Evolutionary conservation across 1,140 invertebrate species (phyloP).

Genomic region (Drosophila persimilis): DNA sequence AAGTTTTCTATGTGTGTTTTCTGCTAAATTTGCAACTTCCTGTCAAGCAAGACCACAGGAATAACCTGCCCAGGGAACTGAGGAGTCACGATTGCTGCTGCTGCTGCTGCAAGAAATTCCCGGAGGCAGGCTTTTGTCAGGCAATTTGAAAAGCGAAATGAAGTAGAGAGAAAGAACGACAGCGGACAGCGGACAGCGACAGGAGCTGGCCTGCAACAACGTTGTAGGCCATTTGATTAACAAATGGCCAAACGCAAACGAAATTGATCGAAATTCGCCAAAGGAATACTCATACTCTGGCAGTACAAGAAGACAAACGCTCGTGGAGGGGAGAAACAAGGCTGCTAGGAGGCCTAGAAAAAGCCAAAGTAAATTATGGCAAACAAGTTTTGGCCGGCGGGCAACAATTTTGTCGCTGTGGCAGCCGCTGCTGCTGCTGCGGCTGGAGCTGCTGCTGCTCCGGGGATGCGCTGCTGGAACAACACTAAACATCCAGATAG

Average conservation of each 20-base stretch:
- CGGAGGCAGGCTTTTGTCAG: conserved; percentile 67
- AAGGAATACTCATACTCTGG: conserved; percentile 52
- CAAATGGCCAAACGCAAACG: conserved; percentile 78
- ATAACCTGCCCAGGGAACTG: conserved; percentile 36
- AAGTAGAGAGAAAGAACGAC: conserved; percentile 42
- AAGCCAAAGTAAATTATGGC: conserved; percentile 78
- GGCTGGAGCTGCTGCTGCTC: not conserved
- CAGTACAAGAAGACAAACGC: conserved; percentile 9
- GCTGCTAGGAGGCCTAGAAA: conserved; percentile 34
- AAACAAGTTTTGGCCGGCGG: conserved; percentile 80
- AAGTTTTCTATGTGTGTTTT: conserved; percentile 15
- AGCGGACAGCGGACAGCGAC: conserved; percentile 34
- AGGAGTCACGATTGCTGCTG: conserved; percentile 25
- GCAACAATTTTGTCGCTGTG: conserved; percentile 77
- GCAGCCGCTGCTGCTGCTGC: conserved; percentile 6
- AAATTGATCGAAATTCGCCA: conserved; percentile 79
- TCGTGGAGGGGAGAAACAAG: not conserved
- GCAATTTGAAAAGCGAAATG: conserved; percentile 78
- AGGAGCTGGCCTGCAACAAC: conserved; percentile 41
- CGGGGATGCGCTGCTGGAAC: conserved; percentile 27
- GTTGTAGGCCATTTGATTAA: conserved; percentile 81
- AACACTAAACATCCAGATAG: conserved; percentile 51
- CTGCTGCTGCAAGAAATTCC: conserved; percentile 49
- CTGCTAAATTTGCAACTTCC: conserved; percentile 56
- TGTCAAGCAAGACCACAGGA: conserved; percentile 49